Conservation (phyloP, 2,888 invertebrate genomes). For the Ormia ochracea region DNA sequence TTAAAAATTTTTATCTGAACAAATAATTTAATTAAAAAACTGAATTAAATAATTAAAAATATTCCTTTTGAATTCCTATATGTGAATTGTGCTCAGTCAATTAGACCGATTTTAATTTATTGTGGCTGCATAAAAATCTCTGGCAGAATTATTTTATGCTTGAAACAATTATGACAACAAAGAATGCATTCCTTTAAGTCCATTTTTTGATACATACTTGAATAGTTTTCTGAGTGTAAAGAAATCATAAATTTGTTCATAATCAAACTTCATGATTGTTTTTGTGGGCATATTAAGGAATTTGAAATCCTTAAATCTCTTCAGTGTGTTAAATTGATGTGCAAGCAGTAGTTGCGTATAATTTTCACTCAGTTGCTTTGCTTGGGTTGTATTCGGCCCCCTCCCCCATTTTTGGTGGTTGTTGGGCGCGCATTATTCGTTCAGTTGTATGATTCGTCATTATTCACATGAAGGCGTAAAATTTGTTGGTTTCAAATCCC, state of each 20-base stretch:
- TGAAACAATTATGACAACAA: no score
- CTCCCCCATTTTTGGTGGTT: constrained; percentile 39
- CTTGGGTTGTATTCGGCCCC: constrained; percentile 25
- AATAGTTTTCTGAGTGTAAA: constrained; percentile 10
- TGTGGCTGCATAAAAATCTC: no score
- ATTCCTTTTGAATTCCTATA: no score
- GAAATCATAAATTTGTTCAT: constrained; percentile 1
- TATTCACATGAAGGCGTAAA: constrained; percentile 66
- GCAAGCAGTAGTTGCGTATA: constrained; percentile 50
- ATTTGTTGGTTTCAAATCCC: constrained; percentile 68
- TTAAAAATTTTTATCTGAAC: no score
- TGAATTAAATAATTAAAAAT: no score
- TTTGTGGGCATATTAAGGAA: constrained; percentile 59
- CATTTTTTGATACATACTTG: not conserved
- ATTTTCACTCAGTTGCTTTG: constrained; percentile 44
- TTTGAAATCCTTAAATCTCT: constrained; percentile 65
- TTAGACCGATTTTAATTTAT: no score
- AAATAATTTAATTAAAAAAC: no score
- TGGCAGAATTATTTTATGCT: no score
- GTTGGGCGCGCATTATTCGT: constrained; percentile 14
- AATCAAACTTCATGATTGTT: constrained; percentile 38
- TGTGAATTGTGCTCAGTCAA: no score
- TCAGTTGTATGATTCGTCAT: not conserved
- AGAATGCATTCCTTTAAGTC: not conserved
- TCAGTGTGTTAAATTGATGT: constrained; percentile 68